Evolutionary conservation across 2,797 vertebrate species (phyloP), one percentile per base, ranked within the genome.

Genomic region (Rhabdomys pumilio): DNA sequence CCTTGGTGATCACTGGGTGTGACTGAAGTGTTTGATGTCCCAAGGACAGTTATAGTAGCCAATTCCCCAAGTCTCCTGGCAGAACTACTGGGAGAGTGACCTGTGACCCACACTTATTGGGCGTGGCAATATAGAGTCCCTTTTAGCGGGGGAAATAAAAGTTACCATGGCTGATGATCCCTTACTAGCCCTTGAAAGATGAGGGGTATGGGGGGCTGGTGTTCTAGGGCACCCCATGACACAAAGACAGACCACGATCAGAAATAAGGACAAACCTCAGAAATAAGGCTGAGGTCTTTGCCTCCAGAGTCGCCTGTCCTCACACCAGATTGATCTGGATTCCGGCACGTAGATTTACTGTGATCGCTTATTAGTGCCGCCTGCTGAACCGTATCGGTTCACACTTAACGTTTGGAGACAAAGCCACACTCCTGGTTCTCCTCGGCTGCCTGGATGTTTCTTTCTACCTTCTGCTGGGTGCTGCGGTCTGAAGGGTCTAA

Each of bases 1-100:
- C 29, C 2, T 0, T 61, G 29, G 50, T 14, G 12, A 10, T 34
- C 44, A 8, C n/a, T 38, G 22, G 10, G 38, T 22, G n/a, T 26
- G 34, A 20, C 13, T 1, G 24, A 55, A 11, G 83, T 8, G 38
- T 44, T 4, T 34, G 47, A 63, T 31, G 19, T 31, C 24, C 41
- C 4, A 2, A 63, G 57, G 29, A 31, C 76, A 47, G 9, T 29
- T 72, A 17, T 3, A 6, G 44, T 26, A 17, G 31, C 14, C 31
- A 87, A 38, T 47, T 34, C 61, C 67, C 7, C 44, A 17, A 73
- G 13, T 20, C 38, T 17, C 59, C 83, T 44, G 2, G 1, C 26
- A 0, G 24, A 20, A 2, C 0, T 0, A 2, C 4, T 6, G 38
- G 29, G 6, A 77, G 24, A 34, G 34, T 0, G 0, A 24, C 29